Percentiles rank a stretch among this genome's conserved stretches.
phyloP scores from a whole-genome alignment of 2,888 invertebrate genomes.

The Petrolisthes manimaculis region DNA sequence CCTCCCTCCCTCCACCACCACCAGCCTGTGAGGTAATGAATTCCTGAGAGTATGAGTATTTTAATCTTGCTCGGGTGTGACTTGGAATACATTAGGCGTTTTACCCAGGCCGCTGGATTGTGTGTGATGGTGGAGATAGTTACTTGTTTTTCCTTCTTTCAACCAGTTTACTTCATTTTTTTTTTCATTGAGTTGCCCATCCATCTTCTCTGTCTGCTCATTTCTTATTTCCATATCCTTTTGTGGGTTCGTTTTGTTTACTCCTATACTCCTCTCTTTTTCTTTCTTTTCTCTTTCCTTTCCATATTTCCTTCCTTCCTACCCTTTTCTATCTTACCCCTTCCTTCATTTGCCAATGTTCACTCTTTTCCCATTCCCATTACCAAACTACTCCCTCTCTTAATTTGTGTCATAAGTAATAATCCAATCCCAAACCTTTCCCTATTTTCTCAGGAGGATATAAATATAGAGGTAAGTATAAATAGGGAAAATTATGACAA shows the following conservation, averaged over 20 bases:
- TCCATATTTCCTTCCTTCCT: background rate
- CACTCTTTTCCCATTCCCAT: background rate
- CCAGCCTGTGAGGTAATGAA: background rate
- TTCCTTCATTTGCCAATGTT: background rate
- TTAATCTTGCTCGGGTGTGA: slow-evolving; percentile 6
- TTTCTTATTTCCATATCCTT: too few relatives aligned
- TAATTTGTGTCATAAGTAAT: too few relatives aligned
- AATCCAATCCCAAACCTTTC: too few relatives aligned
- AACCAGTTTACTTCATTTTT: background rate
- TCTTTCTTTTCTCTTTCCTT: background rate
- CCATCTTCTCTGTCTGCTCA: background rate
- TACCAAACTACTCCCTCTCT: background rate
- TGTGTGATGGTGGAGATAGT: background rate
- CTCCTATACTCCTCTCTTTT: background rate
- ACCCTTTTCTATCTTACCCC: background rate
- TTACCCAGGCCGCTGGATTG: background rate
- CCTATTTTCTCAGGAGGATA: too few relatives aligned
- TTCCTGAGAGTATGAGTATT: background rate
- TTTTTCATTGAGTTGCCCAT: background rate
- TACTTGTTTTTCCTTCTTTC: background rate
- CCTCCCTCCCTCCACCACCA: slow-evolving; percentile 5
- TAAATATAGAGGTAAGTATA: too few relatives aligned
- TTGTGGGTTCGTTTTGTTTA: background rate
- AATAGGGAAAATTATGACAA: too few relatives aligned
- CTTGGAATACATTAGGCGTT: slow-evolving; percentile 8